Base-by-base conservation (phyloP, 2,797 vertebrate genomes). In the Phrynocephalus vlangalii region DNA sequence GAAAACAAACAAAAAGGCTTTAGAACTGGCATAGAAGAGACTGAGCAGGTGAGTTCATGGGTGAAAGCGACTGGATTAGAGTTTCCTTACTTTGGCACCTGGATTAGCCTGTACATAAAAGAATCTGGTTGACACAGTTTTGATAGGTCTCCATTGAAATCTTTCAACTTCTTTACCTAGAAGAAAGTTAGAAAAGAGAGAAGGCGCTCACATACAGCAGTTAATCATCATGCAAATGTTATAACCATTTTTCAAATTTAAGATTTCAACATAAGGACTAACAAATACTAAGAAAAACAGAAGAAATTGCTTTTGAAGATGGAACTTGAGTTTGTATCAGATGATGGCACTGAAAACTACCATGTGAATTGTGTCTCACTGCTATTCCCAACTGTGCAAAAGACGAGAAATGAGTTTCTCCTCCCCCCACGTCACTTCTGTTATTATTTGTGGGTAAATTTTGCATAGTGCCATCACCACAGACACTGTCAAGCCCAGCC, bases 121-220 rank as follows among this genome's bases (percentile, higher is more conserved):
- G 97, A 98, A 94, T 99, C 99, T 1, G 98, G 98, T 95, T 99
- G 97, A 73, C 98, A 98, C 95, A 99, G 97, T 96, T 98, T 99
- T 96, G 97, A 97, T 84, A 97, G 95, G 89, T 99, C 98, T 66
- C 98, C 99, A 96, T 96, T 98, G 96, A 98, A 99, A 26, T 97
- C 95, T 96, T 97, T 97, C 72, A 99, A 96, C 95, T 98, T 99
- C 97, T 98, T 99, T 91, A 98, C 96, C 99, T 99, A 93, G 85
- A 92, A 81, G 28, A 3, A 72, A 5, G 56, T 38, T 30, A 50
- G 73, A n/a, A 72, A 52, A 60, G 38, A 91, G 82, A 72, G 10
- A 76, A 90, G 77, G 91, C 33, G 86, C 72, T 89, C 91, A 93
- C 24, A 79, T 26, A 90, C 67, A 63, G 82, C 87, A 94, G 87